Conservation (phyloP, 1,140 invertebrate genomes). For the Stegodyphus mimosarum region DNA sequence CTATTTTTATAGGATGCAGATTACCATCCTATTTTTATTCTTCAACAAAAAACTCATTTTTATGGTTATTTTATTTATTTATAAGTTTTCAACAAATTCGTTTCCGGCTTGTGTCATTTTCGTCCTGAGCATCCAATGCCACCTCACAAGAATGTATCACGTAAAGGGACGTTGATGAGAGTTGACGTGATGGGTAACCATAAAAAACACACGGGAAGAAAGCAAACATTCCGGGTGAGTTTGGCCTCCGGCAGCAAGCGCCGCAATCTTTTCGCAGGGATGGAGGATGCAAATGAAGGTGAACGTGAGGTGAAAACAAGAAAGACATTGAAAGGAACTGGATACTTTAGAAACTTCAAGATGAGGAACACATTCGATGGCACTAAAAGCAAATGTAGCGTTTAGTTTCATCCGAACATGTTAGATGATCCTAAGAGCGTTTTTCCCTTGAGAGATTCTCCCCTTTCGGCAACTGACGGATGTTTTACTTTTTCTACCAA, state of each 20-base stretch:
- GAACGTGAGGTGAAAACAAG: constrained; percentile 37
- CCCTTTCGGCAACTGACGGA: background rate
- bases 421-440: constrained; percentile 14
- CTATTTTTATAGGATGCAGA: too few species aligned
- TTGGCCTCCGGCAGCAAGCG: too few species aligned
- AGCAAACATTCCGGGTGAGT: background rate
- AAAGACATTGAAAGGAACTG: constrained; percentile 26
- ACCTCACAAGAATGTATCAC: too few species aligned
- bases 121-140: too few species aligned
- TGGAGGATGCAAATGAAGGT: constrained; percentile 39
- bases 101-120: too few species aligned
- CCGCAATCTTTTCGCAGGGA: background rate
- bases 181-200: background rate
- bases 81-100: too few species aligned
- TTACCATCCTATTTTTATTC: too few species aligned
- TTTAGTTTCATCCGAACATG: constrained; percentile 19
- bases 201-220: background rate
- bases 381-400: constrained; percentile 44
- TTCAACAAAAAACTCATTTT: too few species aligned
- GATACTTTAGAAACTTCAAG: constrained; percentile 19
- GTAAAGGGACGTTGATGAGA: background rate
- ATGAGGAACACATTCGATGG: constrained; percentile 13
- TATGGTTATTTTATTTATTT: too few species aligned
- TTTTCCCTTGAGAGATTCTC: constrained; percentile 6
- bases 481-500: too few species aligned